Percentiles rank a stretch among this genome's conserved stretches.
These are phyloP conservation scores for Halocaridina rubra DNA, from an alignment of 2,888 invertebrate species.

Conservation along the genomic window DNA sequence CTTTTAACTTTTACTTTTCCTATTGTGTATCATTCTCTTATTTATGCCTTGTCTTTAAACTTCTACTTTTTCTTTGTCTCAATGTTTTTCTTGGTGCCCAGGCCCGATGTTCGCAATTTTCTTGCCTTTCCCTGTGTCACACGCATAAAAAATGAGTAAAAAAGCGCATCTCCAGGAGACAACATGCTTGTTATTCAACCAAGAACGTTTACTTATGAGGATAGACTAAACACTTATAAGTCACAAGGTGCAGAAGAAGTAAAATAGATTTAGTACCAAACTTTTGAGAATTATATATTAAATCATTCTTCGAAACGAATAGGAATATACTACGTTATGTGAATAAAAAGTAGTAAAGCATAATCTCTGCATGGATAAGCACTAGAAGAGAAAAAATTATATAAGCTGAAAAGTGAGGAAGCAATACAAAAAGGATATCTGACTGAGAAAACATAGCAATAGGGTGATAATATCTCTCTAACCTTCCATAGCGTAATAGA, in stretches of 20 bases:
- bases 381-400: background rate
- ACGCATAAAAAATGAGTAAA: background rate
- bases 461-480: background rate
- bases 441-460: background rate
- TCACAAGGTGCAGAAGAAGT: no score
- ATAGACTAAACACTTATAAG: background rate
- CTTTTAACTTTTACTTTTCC: no score
- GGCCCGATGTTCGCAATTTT: no score
- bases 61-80: no score
- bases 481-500: conserved; percentile 44
- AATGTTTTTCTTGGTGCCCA: no score
- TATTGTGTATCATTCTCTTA: no score
- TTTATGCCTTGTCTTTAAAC: no score
- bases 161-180: background rate
- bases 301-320: no score
- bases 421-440: background rate
- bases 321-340: no score
- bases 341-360: background rate
- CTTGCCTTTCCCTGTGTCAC: no score
- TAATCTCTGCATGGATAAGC: background rate
- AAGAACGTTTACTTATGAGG: background rate
- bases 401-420: background rate
- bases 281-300: no score
- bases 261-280: no score
- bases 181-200: background rate